Base-by-base conservation (phyloP, 2,113 vertebrate species). In the Nannobrachium achirus region DNA sequence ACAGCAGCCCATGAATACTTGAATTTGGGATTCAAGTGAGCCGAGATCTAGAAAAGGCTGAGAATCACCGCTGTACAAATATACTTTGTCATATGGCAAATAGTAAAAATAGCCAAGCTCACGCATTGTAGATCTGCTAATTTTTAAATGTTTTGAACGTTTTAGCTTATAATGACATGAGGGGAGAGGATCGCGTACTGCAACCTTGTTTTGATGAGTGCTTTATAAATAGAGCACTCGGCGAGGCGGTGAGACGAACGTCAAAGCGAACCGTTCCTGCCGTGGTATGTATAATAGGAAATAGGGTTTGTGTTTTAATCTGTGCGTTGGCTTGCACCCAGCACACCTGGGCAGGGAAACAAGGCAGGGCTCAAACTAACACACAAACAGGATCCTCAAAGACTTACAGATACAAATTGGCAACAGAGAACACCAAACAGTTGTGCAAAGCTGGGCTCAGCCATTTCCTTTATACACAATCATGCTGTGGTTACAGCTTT, bases 401-500 rank as follows among this genome's bases (percentile, higher is more conserved):
- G 85, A 82, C 81, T 85, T 88, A 82, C 78, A 80, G 78, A 79
- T 78, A 89, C 88, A 87, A 89, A 91, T 88, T 86, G 73, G 82
- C 75, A 80, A 73, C 69, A 81, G 76, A 68, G 82, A 83, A 88
- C 76, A 71, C 73, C 66, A 88, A 86, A 86, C 87, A 80, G 77
- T 81, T 57, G 76, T 76, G 71, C 46, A 87, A 85, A 88, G 84
- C 84, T 63, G 45, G 71, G 83, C 83, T 89, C 81, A 84, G 82
- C 71, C 69, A 73, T 81, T 88, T 90, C 82, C 85, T 85, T 86
- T 73, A 61, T 45, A 71, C 48, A 39, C 73, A 73, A 73, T 65
- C 55, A 66, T 63, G 69, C 78, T 88, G 89, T 67, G 89, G 88
- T 89, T 72, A 70, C 44, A 1, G 79, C 79, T 79, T 87, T 87